Conservation (phyloP, 2,113 vertebrate genomes). For the Ptilonorhynchus violaceus region DNA sequence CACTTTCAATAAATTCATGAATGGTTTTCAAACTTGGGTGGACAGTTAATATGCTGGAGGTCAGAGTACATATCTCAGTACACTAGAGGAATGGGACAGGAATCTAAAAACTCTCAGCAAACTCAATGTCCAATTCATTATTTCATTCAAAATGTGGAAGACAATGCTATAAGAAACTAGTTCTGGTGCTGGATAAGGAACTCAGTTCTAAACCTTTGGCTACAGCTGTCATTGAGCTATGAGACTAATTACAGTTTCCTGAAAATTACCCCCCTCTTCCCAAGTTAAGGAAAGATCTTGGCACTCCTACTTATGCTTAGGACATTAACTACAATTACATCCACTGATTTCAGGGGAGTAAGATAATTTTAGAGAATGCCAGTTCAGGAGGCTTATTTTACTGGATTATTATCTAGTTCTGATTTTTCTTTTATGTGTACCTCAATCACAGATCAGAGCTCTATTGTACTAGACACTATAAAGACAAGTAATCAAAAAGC, state of each 20-base stretch:
- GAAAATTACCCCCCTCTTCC: neutral
- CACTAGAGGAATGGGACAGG: neutral
- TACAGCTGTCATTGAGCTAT: neutral
- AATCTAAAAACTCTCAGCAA: neutral
- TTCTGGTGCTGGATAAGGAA: neutral
- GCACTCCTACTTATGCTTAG: neutral
- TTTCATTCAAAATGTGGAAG: neutral
- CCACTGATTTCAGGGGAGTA: neutral
- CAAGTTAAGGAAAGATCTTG: neutral
- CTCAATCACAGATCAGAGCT: neutral
- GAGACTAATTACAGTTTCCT: neutral
- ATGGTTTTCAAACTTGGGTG: neutral
- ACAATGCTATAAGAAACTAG: neutral
- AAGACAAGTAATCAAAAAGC: conserved; percentile 15
- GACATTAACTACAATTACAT: neutral
- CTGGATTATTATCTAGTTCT: neutral
- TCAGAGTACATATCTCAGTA: neutral
- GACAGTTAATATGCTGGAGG: neutral
- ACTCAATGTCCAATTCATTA: neutral
- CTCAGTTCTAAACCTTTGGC: neutral
- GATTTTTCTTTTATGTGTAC: neutral
- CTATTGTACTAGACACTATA: neutral
- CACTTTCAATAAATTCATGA: neutral
- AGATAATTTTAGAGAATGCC: neutral
- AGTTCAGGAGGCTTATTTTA: neutral